phyloP scores from a whole-genome alignment of 2,113 vertebrate genomes.

The Acinonyx jubatus region DNA sequence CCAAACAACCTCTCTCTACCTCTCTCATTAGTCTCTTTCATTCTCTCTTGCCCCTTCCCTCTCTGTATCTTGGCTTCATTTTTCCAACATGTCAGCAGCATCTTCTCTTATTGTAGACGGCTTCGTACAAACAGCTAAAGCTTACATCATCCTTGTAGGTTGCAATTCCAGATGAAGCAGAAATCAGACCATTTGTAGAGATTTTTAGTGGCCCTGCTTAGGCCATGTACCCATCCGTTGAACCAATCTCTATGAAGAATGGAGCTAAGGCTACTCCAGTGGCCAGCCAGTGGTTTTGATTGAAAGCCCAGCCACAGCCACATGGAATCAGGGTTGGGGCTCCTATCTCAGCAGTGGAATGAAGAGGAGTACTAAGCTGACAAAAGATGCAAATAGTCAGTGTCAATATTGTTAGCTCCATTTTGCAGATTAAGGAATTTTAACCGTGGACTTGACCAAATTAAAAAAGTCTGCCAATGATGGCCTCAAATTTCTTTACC shows the following conservation, averaged over 20 bases:
- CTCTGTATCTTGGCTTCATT: neutral
- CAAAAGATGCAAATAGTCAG: neutral
- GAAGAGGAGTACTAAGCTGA: neutral
- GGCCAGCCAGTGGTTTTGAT: neutral
- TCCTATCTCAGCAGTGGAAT: neutral
- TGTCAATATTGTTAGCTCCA: neutral
- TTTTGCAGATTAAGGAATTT: neutral
- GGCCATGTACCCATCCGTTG: neutral
- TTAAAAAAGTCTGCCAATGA: neutral
- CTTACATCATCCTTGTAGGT: neutral
- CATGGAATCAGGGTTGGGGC: neutral
- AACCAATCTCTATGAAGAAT: neutral
- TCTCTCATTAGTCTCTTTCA: neutral
- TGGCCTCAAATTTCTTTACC: neutral
- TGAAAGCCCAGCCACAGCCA: neutral
- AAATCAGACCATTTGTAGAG: neutral
- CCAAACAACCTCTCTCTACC: neutral
- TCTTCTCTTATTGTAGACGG: neutral
- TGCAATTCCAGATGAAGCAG: neutral
- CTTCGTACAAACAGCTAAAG: neutral
- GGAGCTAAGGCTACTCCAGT: neutral
- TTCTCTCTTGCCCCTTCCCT: neutral
- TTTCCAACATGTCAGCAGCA: neutral
- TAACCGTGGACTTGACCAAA: neutral
- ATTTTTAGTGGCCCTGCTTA: neutral